Evolutionary conservation across 64 coral and sea anemone species (phyloP).

Genomic region (Exaiptasia diaphana): DNA sequence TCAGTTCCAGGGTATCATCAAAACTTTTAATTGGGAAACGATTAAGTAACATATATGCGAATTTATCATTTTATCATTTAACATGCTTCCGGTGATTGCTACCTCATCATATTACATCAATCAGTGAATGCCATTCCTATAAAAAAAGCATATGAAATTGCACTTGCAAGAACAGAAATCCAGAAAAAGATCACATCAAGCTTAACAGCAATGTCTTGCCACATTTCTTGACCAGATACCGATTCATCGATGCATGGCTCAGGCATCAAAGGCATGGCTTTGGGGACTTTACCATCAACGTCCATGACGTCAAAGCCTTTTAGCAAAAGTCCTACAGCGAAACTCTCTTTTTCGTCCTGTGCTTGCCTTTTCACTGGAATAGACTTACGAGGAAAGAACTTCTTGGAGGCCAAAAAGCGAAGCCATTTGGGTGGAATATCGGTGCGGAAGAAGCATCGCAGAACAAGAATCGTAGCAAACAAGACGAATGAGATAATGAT

Average conservation of each 20-base stretch:
- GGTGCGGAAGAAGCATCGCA: neutral
- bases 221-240: neutral
- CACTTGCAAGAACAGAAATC: neutral
- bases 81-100: too few species aligned
- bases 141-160: neutral
- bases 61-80: too few species aligned
- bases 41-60: too few species aligned
- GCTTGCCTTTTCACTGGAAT: neutral
- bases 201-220: neutral
- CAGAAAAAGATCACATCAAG: constrained; percentile 36
- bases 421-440: constrained; percentile 22
- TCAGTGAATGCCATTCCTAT: too few species aligned
- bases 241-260: neutral
- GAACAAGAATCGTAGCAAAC: constrained; percentile 12
- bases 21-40: too few species aligned
- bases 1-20: too few species aligned
- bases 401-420: constrained; percentile 11
- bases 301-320: neutral
- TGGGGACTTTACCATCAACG: neutral
- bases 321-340: neutral
- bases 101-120: too few species aligned
- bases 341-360: neutral
- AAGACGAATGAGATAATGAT: constrained; percentile 23
- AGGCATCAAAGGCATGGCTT: neutral
- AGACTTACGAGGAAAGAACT: neutral